These are phyloP conservation scores for Notodonta dromedarius DNA, from an alignment of 2,888 invertebrate genomes.

Conservation along the genomic window DNA sequence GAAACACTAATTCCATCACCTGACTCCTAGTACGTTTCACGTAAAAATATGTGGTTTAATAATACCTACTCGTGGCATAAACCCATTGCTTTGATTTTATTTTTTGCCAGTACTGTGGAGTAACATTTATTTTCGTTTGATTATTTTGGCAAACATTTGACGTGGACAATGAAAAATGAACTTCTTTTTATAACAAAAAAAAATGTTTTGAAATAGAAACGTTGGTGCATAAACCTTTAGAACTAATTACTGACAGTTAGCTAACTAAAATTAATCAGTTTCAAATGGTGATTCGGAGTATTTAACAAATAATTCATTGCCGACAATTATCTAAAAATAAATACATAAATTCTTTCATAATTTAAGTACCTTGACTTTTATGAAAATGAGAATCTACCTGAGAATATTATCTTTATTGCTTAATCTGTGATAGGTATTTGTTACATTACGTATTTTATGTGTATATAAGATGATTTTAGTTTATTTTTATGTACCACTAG, in stretches of 20 bases:
- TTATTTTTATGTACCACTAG: no score
- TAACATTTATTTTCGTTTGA: slow-evolving; percentile 49
- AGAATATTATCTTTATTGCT: no score
- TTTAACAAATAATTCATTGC: background rate
- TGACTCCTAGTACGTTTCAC: no score
- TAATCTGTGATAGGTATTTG: no score
- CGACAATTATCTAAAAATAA: background rate
- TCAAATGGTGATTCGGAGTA: background rate
- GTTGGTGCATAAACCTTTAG: slow-evolving; percentile 26
- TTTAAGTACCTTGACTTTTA: no score
- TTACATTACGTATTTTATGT: no score
- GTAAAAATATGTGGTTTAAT: no score
- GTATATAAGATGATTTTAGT: no score
- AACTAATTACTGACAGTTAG: slow-evolving; percentile 49
- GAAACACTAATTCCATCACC: no score
- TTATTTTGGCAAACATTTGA: slow-evolving; percentile 48
- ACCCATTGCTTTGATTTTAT: slow-evolving; percentile 12
- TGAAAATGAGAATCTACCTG: no score
- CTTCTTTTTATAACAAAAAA: slow-evolving; percentile 12
- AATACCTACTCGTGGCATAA: slow-evolving; percentile 9
- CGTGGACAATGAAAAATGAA: slow-evolving; percentile 48
- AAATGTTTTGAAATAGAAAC: slow-evolving; percentile 2
- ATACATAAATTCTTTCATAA: no score
- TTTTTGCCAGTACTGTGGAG: slow-evolving; percentile 28
- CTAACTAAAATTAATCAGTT: slow-evolving; percentile 45